phyloP scores from a whole-genome alignment of 2,888 invertebrate genomes.

The Aspidiotus destructor region DNA sequence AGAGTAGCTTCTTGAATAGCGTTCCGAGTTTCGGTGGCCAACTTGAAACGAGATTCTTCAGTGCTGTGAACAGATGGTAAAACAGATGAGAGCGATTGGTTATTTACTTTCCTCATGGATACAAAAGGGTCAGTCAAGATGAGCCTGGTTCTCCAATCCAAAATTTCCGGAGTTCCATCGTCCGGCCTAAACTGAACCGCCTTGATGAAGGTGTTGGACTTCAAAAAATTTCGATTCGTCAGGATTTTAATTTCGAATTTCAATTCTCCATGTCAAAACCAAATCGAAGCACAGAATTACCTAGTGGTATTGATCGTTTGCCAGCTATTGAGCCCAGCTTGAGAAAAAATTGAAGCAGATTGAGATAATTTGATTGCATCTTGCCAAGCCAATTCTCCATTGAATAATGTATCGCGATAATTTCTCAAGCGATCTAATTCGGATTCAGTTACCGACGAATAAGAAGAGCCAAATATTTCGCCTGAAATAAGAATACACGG shows the following conservation, averaged over 20 bases:
- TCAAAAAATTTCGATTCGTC: too few species aligned
- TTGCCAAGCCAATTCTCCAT: conserved; percentile 41
- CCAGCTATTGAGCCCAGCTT: conserved; percentile 40
- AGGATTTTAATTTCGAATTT: too few species aligned
- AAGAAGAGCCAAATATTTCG: conserved; percentile 32
- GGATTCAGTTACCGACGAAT: conserved; percentile 35
- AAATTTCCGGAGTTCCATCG: too few species aligned
- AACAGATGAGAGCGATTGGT: too few species aligned
- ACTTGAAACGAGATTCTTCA: conserved; percentile 38
- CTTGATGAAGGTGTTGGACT: too few species aligned
- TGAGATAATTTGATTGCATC: conserved; percentile 40
- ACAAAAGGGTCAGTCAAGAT: too few species aligned
- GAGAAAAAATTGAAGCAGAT: conserved; percentile 40
- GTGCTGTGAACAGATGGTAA: conserved; percentile 14
- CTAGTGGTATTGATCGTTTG: conserved; percentile 35
- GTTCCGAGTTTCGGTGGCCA: conserved; percentile 39
- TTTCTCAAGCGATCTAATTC: conserved; percentile 41
- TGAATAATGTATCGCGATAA: conserved; percentile 41
- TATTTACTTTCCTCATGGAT: too few species aligned
- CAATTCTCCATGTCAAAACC: too few species aligned
- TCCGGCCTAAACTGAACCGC: too few species aligned
- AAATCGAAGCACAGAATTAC: conserved; percentile 31
- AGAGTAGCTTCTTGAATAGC: conserved; percentile 39
- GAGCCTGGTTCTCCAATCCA: too few species aligned
- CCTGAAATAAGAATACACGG: conserved; percentile 35